phyloP scores from a whole-genome alignment of 2,888 invertebrate genomes.

The Sesia apiformis region DNA sequence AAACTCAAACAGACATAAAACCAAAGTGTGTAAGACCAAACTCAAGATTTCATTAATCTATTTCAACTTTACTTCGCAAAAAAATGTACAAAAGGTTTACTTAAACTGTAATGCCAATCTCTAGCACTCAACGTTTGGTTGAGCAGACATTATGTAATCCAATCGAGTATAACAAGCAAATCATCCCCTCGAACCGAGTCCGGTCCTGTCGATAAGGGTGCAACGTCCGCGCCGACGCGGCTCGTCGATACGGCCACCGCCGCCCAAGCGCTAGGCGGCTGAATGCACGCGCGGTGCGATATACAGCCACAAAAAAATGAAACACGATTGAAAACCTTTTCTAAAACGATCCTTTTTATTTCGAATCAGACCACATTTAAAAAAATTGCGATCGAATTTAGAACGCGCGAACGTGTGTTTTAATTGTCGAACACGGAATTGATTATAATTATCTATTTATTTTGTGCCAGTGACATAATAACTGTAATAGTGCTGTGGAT shows the following conservation, averaged over 20 bases:
- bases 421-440: not conserved
- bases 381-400: not conserved
- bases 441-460: constrained; percentile 3
- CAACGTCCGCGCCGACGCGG: constrained; percentile 53
- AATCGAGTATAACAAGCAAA: too few relatives aligned
- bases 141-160: too few relatives aligned
- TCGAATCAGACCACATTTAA: not conserved
- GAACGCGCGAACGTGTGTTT: not conserved
- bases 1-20: too few relatives aligned
- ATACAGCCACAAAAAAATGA: constrained; percentile 4
- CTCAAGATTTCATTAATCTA: too few relatives aligned
- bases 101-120: too few relatives aligned
- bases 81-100: too few relatives aligned
- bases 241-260: constrained; percentile 29
- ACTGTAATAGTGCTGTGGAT: constrained; percentile 34
- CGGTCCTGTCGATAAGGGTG: constrained; percentile 42
- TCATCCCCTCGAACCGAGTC: not conserved
- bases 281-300: constrained; percentile 29
- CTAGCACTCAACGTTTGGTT: too few relatives aligned
- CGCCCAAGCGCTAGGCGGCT: constrained; percentile 28
- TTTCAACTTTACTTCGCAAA: too few relatives aligned
- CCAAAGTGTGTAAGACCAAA: too few relatives aligned
- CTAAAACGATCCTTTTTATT: not conserved
- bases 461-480: constrained; percentile 26
- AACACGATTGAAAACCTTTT: constrained; percentile 5